Evolutionary conservation across 2,113 vertebrate species (phyloP).

Genomic region (Rana temporaria): DNA sequence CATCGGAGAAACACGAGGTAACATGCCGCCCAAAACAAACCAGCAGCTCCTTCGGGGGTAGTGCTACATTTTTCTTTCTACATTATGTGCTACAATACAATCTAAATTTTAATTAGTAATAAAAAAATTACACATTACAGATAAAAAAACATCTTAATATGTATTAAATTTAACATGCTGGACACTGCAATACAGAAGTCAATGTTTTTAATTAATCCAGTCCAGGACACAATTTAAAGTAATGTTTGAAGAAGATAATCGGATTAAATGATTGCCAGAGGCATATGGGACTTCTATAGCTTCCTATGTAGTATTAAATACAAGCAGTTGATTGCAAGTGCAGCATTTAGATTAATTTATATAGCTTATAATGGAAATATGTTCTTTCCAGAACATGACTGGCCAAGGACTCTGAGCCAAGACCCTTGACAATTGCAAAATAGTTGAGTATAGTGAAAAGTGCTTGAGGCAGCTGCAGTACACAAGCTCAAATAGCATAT

Average conservation of each 20-base stretch:
- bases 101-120: too few relatives aligned
- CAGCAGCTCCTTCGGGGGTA: too few relatives aligned
- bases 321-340: background rate
- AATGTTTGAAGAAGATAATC: conserved; percentile 29
- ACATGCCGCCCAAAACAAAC: too few relatives aligned
- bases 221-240: background rate
- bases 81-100: too few relatives aligned
- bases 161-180: background rate
- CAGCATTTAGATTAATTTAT: background rate
- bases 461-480: background rate
- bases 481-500: background rate
- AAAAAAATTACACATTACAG: too few relatives aligned
- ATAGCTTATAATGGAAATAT: background rate
- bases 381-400: background rate
- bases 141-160: too few relatives aligned
- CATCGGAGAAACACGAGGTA: too few relatives aligned
- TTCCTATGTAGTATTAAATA: conserved; percentile 8
- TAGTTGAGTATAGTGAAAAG: background rate
- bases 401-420: background rate
- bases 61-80: too few relatives aligned
- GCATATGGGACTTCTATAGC: background rate
- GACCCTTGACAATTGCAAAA: background rate
- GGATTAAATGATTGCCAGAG: conserved; percentile 24
- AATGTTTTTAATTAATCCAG: background rate
- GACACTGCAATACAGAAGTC: background rate